Evolutionary conservation across 1,140 invertebrate species (phyloP).

Genomic region (Heliothis subflexa): DNA sequence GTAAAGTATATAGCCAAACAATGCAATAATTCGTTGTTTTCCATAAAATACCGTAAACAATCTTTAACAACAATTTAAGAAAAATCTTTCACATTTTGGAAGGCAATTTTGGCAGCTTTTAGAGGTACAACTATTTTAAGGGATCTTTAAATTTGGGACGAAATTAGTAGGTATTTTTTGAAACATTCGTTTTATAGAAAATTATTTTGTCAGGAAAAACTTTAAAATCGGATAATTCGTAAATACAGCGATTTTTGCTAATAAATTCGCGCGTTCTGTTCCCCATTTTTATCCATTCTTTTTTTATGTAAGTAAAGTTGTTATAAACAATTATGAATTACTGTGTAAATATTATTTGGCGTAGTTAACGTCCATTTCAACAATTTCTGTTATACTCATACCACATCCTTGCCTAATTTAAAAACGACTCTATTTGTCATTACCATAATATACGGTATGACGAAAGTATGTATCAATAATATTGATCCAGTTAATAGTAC

Average conservation of each 20-base stretch:
- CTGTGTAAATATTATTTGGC: not conserved
- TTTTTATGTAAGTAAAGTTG: not conserved
- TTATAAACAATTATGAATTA: not conserved
- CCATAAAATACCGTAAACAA: constrained; percentile 31
- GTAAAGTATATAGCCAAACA: constrained; percentile 20
- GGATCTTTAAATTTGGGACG: constrained; percentile 2
- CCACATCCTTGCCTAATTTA: not conserved
- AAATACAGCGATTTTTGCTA: constrained; percentile 48
- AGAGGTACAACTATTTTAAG: constrained; percentile 33
- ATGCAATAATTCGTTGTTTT: constrained; percentile 38
- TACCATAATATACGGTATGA: constrained; percentile 39
- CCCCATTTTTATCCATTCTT: constrained; percentile 24
- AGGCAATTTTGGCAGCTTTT: constrained; percentile 44
- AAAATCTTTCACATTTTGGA: constrained; percentile 26
- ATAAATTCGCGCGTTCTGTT: constrained; percentile 51
- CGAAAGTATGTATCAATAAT: constrained; percentile 7
- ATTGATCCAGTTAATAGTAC: not conserved
- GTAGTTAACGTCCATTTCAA: not conserved
- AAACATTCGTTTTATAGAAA: constrained; percentile 2
- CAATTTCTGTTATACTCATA: not conserved
- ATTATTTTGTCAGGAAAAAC: constrained; percentile 9
- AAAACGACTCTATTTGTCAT: constrained; percentile 11
- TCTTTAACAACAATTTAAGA: constrained; percentile 22
- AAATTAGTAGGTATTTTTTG: constrained; percentile 6
- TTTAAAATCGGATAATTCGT: constrained; percentile 38